phyloP scores from a whole-genome alignment of 2,888 invertebrate species.

The Cremastinae sp. region DNA sequence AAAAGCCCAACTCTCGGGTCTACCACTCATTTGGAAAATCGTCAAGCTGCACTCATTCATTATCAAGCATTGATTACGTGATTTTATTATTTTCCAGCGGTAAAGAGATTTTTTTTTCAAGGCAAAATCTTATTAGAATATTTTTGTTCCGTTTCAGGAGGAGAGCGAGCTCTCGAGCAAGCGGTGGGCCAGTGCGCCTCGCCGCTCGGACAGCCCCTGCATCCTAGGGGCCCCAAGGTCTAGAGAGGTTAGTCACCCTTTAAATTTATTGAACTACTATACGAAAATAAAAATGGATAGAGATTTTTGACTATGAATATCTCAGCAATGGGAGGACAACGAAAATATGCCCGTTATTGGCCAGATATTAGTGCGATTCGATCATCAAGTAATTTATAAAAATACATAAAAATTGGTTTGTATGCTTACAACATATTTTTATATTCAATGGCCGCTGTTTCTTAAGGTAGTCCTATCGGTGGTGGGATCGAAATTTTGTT shows the following conservation, averaged over 20 bases:
- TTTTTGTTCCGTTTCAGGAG: constrained; percentile 83
- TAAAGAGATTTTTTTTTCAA: neutral
- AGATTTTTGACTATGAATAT: constrained; percentile 13
- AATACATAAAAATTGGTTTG: too few relatives aligned
- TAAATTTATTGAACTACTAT: neutral
- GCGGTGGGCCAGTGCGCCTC: constrained; percentile 86
- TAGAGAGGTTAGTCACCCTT: constrained; percentile 73
- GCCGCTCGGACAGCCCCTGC: constrained; percentile 82
- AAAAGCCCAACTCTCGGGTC: constrained; percentile 47
- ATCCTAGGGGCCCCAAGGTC: constrained; percentile 79
- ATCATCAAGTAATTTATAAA: too few relatives aligned
- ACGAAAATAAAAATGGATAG: too few relatives aligned
- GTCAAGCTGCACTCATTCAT: constrained; percentile 17
- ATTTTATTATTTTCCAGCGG: neutral
- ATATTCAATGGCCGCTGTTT: too few relatives aligned
- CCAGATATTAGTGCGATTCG: too few relatives aligned
- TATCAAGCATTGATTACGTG: constrained; percentile 11
- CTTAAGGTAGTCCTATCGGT: too few relatives aligned
- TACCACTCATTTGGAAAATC: constrained; percentile 14
- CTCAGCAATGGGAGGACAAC: constrained; percentile 44
- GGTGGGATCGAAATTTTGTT: too few relatives aligned
- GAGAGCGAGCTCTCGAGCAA: constrained; percentile 86
- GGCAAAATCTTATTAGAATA: neutral
- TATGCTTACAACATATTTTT: too few relatives aligned
- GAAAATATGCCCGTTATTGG: too few relatives aligned